Base-by-base conservation (phyloP, 2,888 invertebrate genomes). In the Harpalus rufipes region DNA sequence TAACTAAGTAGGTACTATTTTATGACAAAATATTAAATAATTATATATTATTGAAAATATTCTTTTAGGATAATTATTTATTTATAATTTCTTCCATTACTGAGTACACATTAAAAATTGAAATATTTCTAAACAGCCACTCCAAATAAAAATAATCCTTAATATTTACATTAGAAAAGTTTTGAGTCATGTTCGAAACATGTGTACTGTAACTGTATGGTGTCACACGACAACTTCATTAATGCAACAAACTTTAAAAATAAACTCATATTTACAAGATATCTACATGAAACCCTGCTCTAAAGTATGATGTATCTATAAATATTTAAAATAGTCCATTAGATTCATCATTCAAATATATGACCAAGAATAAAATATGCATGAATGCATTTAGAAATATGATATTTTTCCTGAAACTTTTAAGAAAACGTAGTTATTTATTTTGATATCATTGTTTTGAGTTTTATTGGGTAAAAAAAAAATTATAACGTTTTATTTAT, bases 241-340 rank as follows among this genome's bases (percentile, higher is more conserved):
- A 51, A 51, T 51, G 6, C 44, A 51, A 51, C 8, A 51, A 51
- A 51, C 12, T 51, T 51, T 12, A 51, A 51, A 51, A 51, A 51
- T 51, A 51, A 51, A 51, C 44, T 51, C 12, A 51, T 51, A 51
- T 51, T 2, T 51, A 51, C 44, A 12, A 51, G 12, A 12, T 12
- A 51, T 12, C 44, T 51, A 51, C 59, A 59, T 10, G 63, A 25
- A 63, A 7, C 10, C 32, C 10, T 51, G 12, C 44, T 12, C 63
- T 63, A 21, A 59, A 63, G 8, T 25, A 63, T 18, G 18, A 63
- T 21, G 18, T 21, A 25, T 21, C 7, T 21, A 18, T 63, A 63
- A 63, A 63, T 63, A 63, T 63, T 63, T 25, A 63, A 63, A 25
- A 18, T 63, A 51, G 25, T 63, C 63, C 63, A 63, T 63, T 63